Base-by-base conservation (phyloP, 2,888 invertebrate genomes). In the Plebejus melissa region DNA sequence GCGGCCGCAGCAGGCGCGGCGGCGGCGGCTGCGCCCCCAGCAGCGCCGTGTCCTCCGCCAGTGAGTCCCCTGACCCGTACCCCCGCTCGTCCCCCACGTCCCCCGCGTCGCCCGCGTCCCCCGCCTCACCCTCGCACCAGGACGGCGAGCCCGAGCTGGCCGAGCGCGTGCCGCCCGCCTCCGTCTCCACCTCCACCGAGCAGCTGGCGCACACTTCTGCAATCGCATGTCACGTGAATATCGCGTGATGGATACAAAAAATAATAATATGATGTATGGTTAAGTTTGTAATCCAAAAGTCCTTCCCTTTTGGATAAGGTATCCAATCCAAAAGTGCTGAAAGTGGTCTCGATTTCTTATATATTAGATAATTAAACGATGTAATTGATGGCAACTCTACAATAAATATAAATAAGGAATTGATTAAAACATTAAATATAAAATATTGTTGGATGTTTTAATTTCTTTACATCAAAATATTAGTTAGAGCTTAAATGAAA, bases 41-140 rank as follows among this genome's bases (percentile, higher is more conserved):
- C 78, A 93, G 83, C 74, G 93, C 93, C 6, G 93, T 88, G 81
- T 93, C 92, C 81, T 88, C 95, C 80, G 87, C 95, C 83, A 91
- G 86, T 74, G 94, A 94, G 84, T 94, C 94, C 1, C 90, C 94
- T 76, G 94, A 94, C 71, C 94, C 95, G 80, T 94, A 95, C 70
- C 94, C 94, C 54, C 90, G 87, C 82, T 90, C 91, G 78, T 90
- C 90, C 70, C 94, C 94, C 77, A 95, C 95, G 78, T 90, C 90
- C 9, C 86, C 94, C 5, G 90, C 93, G 32, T 91, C 94, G 69
- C 94, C 94, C 77, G 94, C 95, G 78, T 90, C 90, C 9, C 86
- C 94, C 5, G 89, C 93, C 32, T 91, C 94, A 69, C 94, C 94
- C 77, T 95, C 95, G 79, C 94, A 94, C 94, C 90, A 94, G 80